These are phyloP conservation scores for Meteorus sp. DNA, from an alignment of 1,140 invertebrate genomes.

Conservation along the genomic window DNA sequence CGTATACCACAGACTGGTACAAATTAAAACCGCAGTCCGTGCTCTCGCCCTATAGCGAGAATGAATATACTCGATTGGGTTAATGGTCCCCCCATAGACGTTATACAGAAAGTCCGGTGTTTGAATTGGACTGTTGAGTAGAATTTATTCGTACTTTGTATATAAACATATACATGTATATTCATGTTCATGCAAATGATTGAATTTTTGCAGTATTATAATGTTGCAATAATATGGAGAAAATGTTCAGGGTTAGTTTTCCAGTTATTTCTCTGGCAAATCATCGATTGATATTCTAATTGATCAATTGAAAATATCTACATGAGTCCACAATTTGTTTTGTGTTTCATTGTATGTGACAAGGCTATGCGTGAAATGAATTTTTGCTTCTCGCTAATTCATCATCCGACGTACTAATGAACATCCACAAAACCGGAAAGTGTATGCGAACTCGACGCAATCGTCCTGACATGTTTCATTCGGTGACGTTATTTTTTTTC, in stretches of 20 bases:
- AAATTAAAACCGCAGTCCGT: conserved; percentile 26
- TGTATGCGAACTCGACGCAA: conserved; percentile 18
- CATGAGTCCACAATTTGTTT: too few species aligned
- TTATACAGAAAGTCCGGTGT: not conserved
- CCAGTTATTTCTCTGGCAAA: too few species aligned
- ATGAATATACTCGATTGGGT: conserved; percentile 20
- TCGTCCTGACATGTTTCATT: conserved; percentile 22
- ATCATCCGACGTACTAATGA: conserved; percentile 6
- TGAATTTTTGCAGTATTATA: too few species aligned
- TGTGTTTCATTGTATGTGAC: too few species aligned
- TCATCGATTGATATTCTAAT: too few species aligned
- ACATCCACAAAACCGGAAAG: conserved; percentile 10
- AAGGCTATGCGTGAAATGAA: too few species aligned
- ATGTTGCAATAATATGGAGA: too few species aligned
- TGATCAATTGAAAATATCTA: too few species aligned
- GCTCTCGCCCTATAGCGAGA: conserved; percentile 11
- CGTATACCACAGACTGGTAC: conserved; percentile 17
- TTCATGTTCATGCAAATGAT: not conserved
- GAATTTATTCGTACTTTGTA: not conserved
- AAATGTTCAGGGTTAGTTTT: too few species aligned
- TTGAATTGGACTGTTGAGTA: not conserved
- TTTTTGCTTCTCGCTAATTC: conserved; percentile 13
- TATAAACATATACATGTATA: not conserved
- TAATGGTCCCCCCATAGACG: conserved; percentile 15
- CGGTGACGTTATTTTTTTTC: too few species aligned